Base-by-base conservation (phyloP, 2,113 vertebrate species). In the Prinia subflava region DNA sequence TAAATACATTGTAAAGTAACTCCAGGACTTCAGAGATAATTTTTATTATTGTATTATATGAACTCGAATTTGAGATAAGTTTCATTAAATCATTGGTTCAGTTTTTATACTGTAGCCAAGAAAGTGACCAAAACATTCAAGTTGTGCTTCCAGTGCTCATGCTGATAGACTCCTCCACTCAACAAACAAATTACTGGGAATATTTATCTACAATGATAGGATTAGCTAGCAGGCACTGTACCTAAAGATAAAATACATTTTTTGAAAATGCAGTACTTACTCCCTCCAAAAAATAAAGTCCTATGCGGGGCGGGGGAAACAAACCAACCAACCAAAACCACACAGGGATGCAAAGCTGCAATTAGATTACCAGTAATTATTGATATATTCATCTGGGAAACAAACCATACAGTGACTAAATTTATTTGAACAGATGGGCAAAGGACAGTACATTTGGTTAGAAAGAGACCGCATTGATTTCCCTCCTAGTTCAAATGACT, bases 331-430 rank as follows among this genome's bases (percentile, higher is more conserved):
- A 49, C 9, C n/a, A 65, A 73, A 28, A 25, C 11, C 35, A 74
- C 16, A n/a, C 6, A 80, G 27, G 30, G 15, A 20, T 91, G 30
- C 55, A 92, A 83, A 47, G 3, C 11, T 90, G 47, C 71, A 89
- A 90, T 92, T 86, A 81, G 30, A 70, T 64, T 90, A 82, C 28
- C 25, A 44, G 52, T 70, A 94, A 92, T 68, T 87, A 71, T 9
- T 74, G 60, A 75, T 57, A 67, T 7, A 95, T 71, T 94, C 24
- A 76, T 91, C 80, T 68, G 20, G 42, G 35, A 94, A 10, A 57
- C 33, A 89, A 93, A 90, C 27, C 69, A 89, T 25, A 59, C 16
- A 46, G 67, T 0, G 5, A 78, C 69, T 94, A 81, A 67, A 90
- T 92, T 70, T 78, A 91, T 70, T 87, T 1, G 0, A 60, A 69